Evolutionary conservation across 2,113 vertebrate species (phyloP).

Genomic region (Prochilodus magdalenae): DNA sequence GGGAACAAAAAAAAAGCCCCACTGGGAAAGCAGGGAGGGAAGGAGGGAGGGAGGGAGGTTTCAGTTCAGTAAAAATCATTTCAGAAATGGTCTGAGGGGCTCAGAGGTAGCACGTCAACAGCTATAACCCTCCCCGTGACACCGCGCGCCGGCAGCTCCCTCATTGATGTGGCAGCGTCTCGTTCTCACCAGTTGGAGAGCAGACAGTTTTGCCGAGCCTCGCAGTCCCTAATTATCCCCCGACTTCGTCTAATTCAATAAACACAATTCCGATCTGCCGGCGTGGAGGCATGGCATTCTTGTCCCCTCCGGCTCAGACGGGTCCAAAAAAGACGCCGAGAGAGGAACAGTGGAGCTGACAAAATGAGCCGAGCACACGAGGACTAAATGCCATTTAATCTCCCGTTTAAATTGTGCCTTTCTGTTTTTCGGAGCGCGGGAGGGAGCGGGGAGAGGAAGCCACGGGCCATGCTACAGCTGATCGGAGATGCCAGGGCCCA

Average conservation of each 20-base stretch:
- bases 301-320: conserved; percentile 74
- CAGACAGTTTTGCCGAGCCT: conserved; percentile 80
- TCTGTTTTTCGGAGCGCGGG: not conserved
- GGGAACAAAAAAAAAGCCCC: not conserved
- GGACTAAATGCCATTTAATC: conserved; percentile 71
- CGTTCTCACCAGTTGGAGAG: conserved; percentile 77
- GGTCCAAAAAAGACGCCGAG: conserved; percentile 73
- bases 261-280: conserved; percentile 79
- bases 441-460: not conserved
- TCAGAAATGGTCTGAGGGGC: conserved; percentile 61
- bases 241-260: conserved; percentile 83
- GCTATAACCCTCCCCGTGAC: conserved; percentile 73
- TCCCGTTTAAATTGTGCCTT: conserved; percentile 50
- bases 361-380: conserved; percentile 71
- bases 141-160: conserved; percentile 68
- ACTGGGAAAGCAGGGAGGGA: conserved; percentile 2
- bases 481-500: conserved; percentile 2
- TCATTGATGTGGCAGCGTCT: conserved; percentile 80
- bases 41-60: conserved; percentile 42
- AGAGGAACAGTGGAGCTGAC: conserved; percentile 76
- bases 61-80: conserved; percentile 74
- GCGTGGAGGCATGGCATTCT: conserved; percentile 75
- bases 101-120: conserved; percentile 74
- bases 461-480: conserved; percentile 17
- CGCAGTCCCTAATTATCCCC: conserved; percentile 81